Evolutionary conservation across 2,797 vertebrate species (phyloP).

Genomic region (Crocodylus rhombifer): DNA sequence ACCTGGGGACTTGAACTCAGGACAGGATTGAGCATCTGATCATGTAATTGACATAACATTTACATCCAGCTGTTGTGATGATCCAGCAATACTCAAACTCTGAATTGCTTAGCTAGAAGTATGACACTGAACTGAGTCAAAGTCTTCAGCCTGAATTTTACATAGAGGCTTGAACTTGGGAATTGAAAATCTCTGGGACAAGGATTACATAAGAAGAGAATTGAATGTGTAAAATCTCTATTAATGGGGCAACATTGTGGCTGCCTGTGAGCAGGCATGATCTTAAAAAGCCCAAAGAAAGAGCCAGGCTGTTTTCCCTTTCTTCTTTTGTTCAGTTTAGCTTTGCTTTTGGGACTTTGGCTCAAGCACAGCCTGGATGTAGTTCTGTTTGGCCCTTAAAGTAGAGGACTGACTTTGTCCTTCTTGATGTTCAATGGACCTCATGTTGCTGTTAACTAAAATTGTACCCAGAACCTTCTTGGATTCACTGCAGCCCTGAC

Average conservation of each 20-base stretch:
- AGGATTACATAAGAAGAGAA: too few relatives aligned
- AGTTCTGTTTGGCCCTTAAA: not conserved
- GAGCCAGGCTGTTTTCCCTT: too few relatives aligned
- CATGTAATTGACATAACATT: not conserved
- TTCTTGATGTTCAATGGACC: not conserved
- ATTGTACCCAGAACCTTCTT: not conserved
- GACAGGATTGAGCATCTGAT: accelerated
- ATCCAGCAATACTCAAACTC: not conserved
- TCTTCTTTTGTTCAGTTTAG: not conserved
- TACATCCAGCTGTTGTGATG: not conserved
- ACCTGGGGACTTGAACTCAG: not conserved
- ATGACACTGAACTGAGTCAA: not conserved
- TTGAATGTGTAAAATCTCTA: too few relatives aligned
- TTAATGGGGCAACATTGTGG: too few relatives aligned
- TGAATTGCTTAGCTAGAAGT: not conserved
- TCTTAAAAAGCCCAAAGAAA: too few relatives aligned
- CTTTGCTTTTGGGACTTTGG: not conserved
- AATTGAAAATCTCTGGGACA: too few relatives aligned
- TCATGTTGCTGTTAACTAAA: not conserved
- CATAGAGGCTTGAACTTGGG: not conserved
- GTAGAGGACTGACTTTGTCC: not conserved
- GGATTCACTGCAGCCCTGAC: not conserved
- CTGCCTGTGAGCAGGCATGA: too few relatives aligned
- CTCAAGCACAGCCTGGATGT: not conserved
- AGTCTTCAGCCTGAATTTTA: not conserved